Evolutionary conservation across 1,140 invertebrate species (phyloP).

Genomic region (Pogonus chalceus): DNA sequence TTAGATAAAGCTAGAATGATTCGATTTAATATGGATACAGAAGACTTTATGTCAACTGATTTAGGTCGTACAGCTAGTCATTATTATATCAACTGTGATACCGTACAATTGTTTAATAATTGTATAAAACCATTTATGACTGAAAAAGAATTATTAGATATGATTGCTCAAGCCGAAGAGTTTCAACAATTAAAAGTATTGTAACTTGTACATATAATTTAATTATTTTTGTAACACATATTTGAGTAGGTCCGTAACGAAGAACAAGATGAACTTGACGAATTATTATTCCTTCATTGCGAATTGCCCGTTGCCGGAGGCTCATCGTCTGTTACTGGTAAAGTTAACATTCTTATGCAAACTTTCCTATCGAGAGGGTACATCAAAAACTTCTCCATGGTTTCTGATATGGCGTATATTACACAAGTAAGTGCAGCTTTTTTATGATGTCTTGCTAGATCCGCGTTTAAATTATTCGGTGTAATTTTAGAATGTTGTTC

Average conservation of each 20-base stretch:
- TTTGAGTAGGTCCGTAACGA: conserved; percentile 75
- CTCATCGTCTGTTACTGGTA: conserved; percentile 83
- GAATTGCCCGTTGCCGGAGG: conserved; percentile 67
- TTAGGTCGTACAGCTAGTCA: conserved; percentile 93
- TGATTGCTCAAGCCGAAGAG: conserved; percentile 87
- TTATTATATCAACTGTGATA: conserved; percentile 96
- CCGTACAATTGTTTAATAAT: conserved; percentile 85
- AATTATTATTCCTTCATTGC: conserved; percentile 59
- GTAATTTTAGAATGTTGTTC: conserved; percentile 65
- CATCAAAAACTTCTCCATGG: conserved; percentile 79
- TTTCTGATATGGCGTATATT: conserved; percentile 89
- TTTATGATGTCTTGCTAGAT: neutral
- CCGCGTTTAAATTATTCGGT: conserved; percentile 9
- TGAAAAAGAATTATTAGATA: conserved; percentile 73
- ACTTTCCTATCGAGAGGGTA: conserved; percentile 72
- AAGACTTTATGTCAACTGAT: conserved; percentile 67
- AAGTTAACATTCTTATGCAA: conserved; percentile 96
- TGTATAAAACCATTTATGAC: conserved; percentile 69
- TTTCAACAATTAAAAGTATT: conserved; percentile 90
- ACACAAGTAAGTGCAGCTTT: conserved; percentile 56
- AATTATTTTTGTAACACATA: conserved; percentile 14
- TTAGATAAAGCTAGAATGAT: conserved; percentile 94
- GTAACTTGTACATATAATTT: conserved; percentile 3
- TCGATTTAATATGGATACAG: conserved; percentile 73
- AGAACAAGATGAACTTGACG: conserved; percentile 83